These are phyloP conservation scores for Ctenochaetus hawaiiensis DNA, from an alignment of 2,797 vertebrate genomes.

Conservation along the genomic window DNA sequence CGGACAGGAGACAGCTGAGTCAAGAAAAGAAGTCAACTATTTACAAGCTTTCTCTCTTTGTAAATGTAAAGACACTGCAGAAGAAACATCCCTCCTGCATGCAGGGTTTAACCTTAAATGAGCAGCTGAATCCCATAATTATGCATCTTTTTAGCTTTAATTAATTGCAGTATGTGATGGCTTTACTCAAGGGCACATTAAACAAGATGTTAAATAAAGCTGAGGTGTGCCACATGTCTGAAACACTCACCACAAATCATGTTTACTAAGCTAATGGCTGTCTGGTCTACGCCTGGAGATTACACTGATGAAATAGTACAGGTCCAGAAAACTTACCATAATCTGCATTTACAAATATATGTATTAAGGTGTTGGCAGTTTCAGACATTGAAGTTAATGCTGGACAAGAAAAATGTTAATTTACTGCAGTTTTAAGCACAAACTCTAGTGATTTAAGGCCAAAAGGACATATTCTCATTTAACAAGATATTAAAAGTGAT, in stretches of 20 bases:
- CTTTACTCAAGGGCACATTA: slow-evolving; percentile 24
- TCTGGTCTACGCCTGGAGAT: slow-evolving; percentile 3
- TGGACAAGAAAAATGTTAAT: not conserved
- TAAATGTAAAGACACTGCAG: not conserved
- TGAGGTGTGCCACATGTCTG: slow-evolving; percentile 19
- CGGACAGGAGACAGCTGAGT: slow-evolving; percentile 48
- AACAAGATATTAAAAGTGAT: no score
- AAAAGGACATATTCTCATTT: no score
- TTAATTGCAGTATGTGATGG: not conserved
- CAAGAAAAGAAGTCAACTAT: slow-evolving; percentile 16
- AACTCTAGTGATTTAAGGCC: no score
- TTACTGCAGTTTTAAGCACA: not conserved
- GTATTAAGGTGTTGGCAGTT: not conserved
- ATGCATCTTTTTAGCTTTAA: not conserved
- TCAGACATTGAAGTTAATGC: not conserved
- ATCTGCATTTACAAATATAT: not conserved
- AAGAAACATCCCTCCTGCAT: not conserved
- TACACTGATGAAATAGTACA: slow-evolving; percentile 16
- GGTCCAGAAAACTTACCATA: slow-evolving; percentile 14
- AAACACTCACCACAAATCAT: slow-evolving; percentile 24
- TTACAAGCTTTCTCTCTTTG: not conserved
- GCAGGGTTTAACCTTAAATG: not conserved
- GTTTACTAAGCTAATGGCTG: slow-evolving; percentile 17
- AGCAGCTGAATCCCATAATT: not conserved
- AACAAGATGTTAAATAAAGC: slow-evolving; percentile 26